Conservation (phyloP, 2,113 vertebrate species). For the Stictonetta naevosa region DNA sequence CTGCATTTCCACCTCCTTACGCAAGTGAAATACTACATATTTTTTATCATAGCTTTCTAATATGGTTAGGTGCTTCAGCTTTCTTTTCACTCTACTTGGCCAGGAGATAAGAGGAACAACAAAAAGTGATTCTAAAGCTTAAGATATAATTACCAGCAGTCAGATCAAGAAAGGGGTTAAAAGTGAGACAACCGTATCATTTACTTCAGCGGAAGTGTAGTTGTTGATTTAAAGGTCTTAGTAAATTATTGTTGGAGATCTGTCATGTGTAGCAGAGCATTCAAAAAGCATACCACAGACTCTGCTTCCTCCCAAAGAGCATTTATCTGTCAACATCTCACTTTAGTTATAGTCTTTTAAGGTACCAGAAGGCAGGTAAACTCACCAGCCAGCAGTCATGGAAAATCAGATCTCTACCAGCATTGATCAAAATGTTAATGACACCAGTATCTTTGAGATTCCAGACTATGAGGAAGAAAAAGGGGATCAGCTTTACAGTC, state of each 20-base stretch:
- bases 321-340: not conserved
- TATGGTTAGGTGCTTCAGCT: not conserved
- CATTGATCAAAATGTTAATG: constrained; percentile 24
- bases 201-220: constrained; percentile 35
- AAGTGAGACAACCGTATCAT: constrained; percentile 57
- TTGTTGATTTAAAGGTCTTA: constrained; percentile 69
- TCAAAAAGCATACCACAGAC: constrained; percentile 41
- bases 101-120: not conserved
- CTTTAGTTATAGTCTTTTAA: not conserved
- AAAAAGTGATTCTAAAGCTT: not conserved
- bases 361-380: not conserved
- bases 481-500: not conserved
- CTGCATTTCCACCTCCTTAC: not conserved
- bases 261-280: constrained; percentile 62
- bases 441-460: not conserved
- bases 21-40: not conserved
- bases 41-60: not conserved
- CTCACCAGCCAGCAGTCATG: constrained; percentile 70
- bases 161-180: constrained; percentile 72
- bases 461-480: not conserved
- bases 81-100: not conserved
- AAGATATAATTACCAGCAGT: not conserved
- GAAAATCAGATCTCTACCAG: constrained; percentile 29
- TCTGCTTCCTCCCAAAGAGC: constrained; percentile 13
- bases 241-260: constrained; percentile 81